Evolutionary conservation across 2,888 invertebrate genomes (phyloP), one percentile per base, ranked within the genome.

Genomic region (Glaucopsyche alexis): DNA sequence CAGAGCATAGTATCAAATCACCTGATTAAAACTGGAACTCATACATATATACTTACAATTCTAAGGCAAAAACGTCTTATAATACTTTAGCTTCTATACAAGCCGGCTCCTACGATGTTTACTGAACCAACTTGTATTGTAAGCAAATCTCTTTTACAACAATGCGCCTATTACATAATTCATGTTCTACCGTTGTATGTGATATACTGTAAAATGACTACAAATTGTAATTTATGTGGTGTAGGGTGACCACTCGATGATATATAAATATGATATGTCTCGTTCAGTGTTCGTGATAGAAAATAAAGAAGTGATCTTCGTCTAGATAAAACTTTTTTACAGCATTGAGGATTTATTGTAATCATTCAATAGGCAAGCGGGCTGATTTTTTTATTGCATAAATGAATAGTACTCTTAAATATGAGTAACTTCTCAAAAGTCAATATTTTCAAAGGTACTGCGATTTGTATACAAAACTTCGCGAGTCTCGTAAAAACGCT

Each of bases 151-250:
- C 74, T 75, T 72, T 66, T 47, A 71, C 72, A 72, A 74, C 69
- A 74, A 75, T 80, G 74, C 76, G 16, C 49, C 74, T 42, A 84
- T 89, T 89, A 80, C 81, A 85, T 87, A 79, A 88, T 88, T 84
- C 83, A 87, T 84, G 76, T 47, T 42, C 71, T 73, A 69, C 38
- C 72, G 71, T 73, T 76, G 72, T 75, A 69, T 74, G 64, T 74
- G 74, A 72, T 75, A 77, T 76, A 69, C 76, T 29, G 69, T 76
- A 75, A 78, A 81, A 78, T 77, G 78, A 76, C 77, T 77, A 77
- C 76, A 75, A 79, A 78, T 79, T 77, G 78, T 77, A 74, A 74
- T 79, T 78, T 79, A 76, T 74, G 72, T 19, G 71, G 74, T 74
- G 40, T 78, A 75, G 71, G 75, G 74, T 77, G 74, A 76, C 75